These are phyloP conservation scores for Homalodisca vitripennis DNA, from an alignment of 1,140 invertebrate species.

Conservation along the genomic window DNA sequence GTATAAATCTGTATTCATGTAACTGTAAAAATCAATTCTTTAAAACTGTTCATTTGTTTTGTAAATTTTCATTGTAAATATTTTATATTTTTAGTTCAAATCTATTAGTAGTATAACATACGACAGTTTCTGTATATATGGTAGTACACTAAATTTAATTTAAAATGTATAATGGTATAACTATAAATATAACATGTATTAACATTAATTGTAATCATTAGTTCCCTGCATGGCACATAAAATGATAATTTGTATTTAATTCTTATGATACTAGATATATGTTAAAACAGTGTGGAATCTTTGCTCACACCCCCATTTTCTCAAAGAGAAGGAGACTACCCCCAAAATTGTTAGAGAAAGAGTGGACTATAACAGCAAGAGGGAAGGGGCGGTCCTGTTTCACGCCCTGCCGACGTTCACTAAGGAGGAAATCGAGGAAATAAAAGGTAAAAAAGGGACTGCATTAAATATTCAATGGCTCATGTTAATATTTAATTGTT, in stretches of 20 bases:
- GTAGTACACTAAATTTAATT: not conserved
- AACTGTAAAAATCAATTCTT: too few species aligned
- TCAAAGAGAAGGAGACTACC: slow-evolving; percentile 60
- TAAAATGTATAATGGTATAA: not conserved
- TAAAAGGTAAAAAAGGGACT: too few species aligned
- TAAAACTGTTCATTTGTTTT: too few species aligned
- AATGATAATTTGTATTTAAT: not conserved
- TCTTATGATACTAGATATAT: not conserved
- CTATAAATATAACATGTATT: not conserved
- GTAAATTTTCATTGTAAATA: too few species aligned
- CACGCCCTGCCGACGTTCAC: slow-evolving; percentile 62
- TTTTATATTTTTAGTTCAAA: too few species aligned
- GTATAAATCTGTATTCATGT: too few species aligned
- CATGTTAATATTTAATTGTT: not conserved
- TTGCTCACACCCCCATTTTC: slow-evolving; percentile 62
- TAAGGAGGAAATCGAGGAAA: slow-evolving; percentile 54
- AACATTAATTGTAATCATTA: not conserved
- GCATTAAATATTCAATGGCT: not conserved
- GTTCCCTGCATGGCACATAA: too few species aligned
- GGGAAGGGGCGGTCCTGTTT: slow-evolving; percentile 56
- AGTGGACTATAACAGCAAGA: slow-evolving; percentile 54
- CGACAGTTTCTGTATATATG: not conserved
- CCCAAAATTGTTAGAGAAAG: slow-evolving; percentile 58
- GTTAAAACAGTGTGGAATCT: slow-evolving; percentile 52
- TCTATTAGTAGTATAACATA: not conserved